Evolutionary conservation across 2,797 vertebrate genomes (phyloP).

Genomic region (Xyrichtys novacula): DNA sequence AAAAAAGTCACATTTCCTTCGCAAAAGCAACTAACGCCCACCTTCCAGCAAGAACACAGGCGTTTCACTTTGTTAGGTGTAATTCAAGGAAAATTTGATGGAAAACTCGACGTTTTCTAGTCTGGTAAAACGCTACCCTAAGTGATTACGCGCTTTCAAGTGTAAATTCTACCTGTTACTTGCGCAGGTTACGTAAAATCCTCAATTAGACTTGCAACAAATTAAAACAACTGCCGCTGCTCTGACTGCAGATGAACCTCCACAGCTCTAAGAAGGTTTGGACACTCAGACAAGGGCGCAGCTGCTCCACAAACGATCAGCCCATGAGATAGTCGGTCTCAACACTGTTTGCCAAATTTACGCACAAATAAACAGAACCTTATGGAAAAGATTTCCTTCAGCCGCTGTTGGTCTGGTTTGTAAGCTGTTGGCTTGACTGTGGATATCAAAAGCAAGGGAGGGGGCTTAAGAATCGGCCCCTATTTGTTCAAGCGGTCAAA

Average conservation of each 20-base stretch:
- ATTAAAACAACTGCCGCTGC: background rate
- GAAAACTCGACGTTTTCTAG: conserved; percentile 17
- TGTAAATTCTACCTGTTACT: conserved; percentile 67
- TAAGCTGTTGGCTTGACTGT: conserved; percentile 19
- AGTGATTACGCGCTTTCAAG: conserved; percentile 13
- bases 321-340: conserved; percentile 7
- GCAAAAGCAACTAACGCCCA: conserved; percentile 28
- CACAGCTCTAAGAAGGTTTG: conserved; percentile 36
- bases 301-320: conserved; percentile 23
- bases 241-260: conserved; percentile 12
- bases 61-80: conserved; percentile 6
- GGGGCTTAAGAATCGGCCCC: conserved; percentile 40
- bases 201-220: background rate
- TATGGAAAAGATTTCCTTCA: background rate
- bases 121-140: background rate
- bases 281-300: conserved; percentile 37
- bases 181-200: conserved; percentile 1
- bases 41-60: background rate
- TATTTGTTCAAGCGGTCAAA: conserved; percentile 61
- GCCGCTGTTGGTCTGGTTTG: conserved; percentile 11
- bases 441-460: conserved; percentile 23
- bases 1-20: conserved; percentile 43
- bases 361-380: conserved; percentile 1
- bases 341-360: background rate
- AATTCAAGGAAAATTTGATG: conserved; percentile 2